Conservation (phyloP, 2,888 invertebrate species). For the Rhaphigaster nebulosa region DNA sequence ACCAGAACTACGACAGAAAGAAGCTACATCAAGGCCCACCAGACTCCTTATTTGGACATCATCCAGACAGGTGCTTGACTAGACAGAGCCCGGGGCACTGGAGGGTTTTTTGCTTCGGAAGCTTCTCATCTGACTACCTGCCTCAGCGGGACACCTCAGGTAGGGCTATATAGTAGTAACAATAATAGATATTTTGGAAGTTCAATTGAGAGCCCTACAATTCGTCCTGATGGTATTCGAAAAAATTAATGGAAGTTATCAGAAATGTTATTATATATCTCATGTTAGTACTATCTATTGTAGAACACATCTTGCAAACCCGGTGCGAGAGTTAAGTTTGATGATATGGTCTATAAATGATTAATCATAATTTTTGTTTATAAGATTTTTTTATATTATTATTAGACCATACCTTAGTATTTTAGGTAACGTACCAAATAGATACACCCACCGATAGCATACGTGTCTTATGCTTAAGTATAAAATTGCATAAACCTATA, state of each 20-base stretch:
- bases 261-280: no score
- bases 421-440: no score
- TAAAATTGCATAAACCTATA: no score
- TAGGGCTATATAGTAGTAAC: not conserved
- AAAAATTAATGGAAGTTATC: not conserved
- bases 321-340: no score
- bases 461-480: no score
- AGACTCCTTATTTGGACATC: not conserved
- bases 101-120: conserved; percentile 22
- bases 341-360: no score
- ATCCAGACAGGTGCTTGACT: not conserved
- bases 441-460: no score
- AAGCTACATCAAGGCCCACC: not conserved
- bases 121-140: conserved; percentile 19
- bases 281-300: no score
- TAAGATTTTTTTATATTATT: no score
- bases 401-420: no score
- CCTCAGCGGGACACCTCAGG: not conserved
- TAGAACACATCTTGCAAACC: no score
- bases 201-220: not conserved
- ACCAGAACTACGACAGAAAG: not conserved
- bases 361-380: no score
- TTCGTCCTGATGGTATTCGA: not conserved
- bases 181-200: not conserved
- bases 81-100: not conserved